These are phyloP conservation scores for Calephelis virginiensis DNA, from an alignment of 1,140 invertebrate genomes.

Conservation along the genomic window DNA sequence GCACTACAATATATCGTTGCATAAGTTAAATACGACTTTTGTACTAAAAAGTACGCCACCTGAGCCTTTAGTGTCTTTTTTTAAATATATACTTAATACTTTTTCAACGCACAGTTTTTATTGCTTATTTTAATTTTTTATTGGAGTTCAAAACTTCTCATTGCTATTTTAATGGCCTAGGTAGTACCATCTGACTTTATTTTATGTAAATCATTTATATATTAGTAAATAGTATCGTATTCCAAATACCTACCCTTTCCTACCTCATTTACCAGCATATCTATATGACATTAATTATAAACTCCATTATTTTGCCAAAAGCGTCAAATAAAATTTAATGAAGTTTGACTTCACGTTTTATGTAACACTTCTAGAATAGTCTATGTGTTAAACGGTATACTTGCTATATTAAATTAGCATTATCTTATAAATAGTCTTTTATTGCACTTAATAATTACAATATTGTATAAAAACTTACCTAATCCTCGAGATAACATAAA, in stretches of 20 bases:
- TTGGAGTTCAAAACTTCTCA: neutral
- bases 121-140: neutral
- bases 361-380: slow-evolving; percentile 49
- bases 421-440: slow-evolving; percentile 53
- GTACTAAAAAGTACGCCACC: too few relatives aligned
- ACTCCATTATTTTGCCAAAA: slow-evolving; percentile 1
- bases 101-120: slow-evolving; percentile 6
- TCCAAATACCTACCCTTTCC: slow-evolving; percentile 33
- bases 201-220: neutral
- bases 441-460: too few relatives aligned
- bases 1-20: too few relatives aligned
- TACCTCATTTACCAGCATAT: slow-evolving; percentile 65
- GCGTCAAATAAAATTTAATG: slow-evolving; percentile 34
- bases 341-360: slow-evolving; percentile 67
- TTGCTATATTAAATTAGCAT: slow-evolving; percentile 73
- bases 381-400: slow-evolving; percentile 63
- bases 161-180: neutral
- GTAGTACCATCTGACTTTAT: neutral
- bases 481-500: too few relatives aligned
- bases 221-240: slow-evolving; percentile 19
- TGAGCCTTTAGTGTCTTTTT: too few relatives aligned
- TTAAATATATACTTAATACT: neutral
- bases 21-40: too few relatives aligned
- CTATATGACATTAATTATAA: slow-evolving; percentile 34
- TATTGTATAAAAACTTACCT: too few relatives aligned